A percentile compares a stretch with the other conserved stretches of the same genome.
Conservation (phyloP, 2,888 invertebrate species). For the Volucella inflata region DNA sequence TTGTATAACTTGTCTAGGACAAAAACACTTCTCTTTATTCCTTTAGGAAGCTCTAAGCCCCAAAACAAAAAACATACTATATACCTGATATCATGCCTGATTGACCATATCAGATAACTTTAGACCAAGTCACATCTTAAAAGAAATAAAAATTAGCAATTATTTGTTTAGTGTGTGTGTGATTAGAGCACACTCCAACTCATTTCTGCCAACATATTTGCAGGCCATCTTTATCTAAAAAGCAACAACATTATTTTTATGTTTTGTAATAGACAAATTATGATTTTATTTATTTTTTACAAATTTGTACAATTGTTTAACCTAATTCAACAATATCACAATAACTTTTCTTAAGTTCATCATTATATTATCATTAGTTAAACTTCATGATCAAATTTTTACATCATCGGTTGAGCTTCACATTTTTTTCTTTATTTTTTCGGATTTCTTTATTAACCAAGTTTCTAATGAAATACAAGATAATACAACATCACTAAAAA, state of each 20-base stretch:
- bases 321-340: conserved; percentile 73
- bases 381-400: conserved; percentile 56
- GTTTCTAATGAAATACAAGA: conserved; percentile 38
- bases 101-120: no score
- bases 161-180: no score
- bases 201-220: no score
- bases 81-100: no score
- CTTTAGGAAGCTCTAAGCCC: no score
- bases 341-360: conserved; percentile 74
- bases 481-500: conserved; percentile 51
- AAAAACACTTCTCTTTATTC: no score
- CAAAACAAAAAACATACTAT: no score
- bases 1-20: no score
- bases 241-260: background rate
- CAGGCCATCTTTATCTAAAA: no score
- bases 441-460: conserved; percentile 11
- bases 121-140: no score
- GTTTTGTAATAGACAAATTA: conserved; percentile 39
- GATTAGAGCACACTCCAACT: no score
- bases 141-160: no score
- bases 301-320: conserved; percentile 69
- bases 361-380: conserved; percentile 71
- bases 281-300: conserved; percentile 29
- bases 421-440: background rate
- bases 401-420: conserved; percentile 25